These are phyloP conservation scores for Actinia equina DNA, from an alignment of 64 coral and sea anemone species.

Conservation along the genomic window DNA sequence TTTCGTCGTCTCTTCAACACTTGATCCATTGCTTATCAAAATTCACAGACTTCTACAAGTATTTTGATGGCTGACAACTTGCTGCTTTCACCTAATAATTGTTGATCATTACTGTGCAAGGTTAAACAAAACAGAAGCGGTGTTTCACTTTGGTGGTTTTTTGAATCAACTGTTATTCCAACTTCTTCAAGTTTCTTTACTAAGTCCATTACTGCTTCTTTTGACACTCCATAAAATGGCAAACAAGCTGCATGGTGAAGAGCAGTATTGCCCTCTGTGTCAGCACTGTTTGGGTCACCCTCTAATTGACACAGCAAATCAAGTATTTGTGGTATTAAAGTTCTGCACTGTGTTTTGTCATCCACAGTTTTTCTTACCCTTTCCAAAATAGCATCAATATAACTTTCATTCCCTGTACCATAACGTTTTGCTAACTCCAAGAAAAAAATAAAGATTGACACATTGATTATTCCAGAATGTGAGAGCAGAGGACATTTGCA, in stretches of 20 bases:
- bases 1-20: not conserved
- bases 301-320: not conserved
- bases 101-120: not conserved
- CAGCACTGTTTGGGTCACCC: too few species aligned
- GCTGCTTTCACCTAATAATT: not conserved
- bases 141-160: slow-evolving; percentile 4
- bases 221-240: not conserved
- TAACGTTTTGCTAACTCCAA: not conserved
- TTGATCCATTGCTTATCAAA: not conserved
- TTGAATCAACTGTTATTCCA: not conserved
- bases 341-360: not conserved
- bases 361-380: not conserved
- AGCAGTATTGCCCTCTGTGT: too few species aligned
- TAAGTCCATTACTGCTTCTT: not conserved
- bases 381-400: not conserved
- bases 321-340: not conserved
- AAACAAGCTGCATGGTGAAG: too few species aligned
- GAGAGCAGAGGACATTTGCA: not conserved
- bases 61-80: not conserved
- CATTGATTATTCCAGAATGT: not conserved
- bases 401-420: not conserved
- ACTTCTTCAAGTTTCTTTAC: not conserved
- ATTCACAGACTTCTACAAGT: not conserved
- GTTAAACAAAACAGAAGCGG: not conserved
- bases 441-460: not conserved